phyloP scores from a whole-genome alignment of 2,113 vertebrate genomes.

The Tautogolabrus adspersus region DNA sequence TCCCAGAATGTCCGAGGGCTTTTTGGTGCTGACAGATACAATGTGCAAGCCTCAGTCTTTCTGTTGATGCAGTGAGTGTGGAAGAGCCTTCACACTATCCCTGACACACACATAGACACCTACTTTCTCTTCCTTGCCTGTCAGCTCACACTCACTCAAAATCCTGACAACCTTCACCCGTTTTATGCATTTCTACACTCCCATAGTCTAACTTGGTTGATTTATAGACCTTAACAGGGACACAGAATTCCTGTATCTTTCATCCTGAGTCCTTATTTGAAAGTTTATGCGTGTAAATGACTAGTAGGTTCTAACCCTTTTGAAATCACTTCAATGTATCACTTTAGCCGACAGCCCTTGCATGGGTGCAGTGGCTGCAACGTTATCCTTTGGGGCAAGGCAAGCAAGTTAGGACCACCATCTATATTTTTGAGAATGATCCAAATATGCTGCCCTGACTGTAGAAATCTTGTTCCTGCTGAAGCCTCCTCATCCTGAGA shows the following conservation, averaged over 20 bases:
- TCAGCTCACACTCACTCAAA: constrained; percentile 50
- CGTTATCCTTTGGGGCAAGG: no score
- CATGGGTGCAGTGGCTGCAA: no score
- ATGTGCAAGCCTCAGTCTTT: constrained; percentile 55
- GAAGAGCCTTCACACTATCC: constrained; percentile 31
- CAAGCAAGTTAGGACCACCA: no score
- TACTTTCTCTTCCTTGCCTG: constrained; percentile 13
- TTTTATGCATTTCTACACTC: constrained; percentile 51
- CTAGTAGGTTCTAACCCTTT: not conserved
- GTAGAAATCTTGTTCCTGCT: no score
- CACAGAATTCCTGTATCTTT: no score
- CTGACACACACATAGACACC: constrained; percentile 24
- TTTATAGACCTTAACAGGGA: constrained; percentile 32
- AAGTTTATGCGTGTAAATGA: not conserved
- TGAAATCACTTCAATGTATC: not conserved
- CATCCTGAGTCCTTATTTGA: no score
- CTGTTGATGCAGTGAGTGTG: constrained; percentile 41
- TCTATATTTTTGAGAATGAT: no score
- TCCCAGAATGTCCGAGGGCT: constrained; percentile 70
- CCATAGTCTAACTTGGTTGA: not conserved
- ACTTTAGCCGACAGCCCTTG: no score
- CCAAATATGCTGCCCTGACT: no score
- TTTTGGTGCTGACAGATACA: constrained; percentile 71
- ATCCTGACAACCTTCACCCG: constrained; percentile 17
- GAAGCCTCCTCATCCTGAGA: no score